Evolutionary conservation across 2,797 vertebrate genomes (phyloP).

Genomic region (Protonibea diacanthus): DNA sequence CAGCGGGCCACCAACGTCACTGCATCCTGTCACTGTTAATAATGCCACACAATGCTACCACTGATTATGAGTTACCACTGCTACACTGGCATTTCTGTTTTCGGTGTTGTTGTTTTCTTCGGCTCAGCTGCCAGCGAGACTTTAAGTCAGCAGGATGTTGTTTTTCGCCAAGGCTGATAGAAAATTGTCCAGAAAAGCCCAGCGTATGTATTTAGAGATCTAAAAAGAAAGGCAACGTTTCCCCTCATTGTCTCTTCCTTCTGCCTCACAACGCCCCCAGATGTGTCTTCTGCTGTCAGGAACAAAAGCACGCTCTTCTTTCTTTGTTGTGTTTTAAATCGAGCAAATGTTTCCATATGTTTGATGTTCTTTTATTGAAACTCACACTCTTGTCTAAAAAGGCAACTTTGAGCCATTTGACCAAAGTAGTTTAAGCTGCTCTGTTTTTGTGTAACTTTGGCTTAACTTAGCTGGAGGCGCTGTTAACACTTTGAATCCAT

Average conservation of each 20-base stretch:
- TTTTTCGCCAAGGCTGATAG: slow-evolving; percentile 54
- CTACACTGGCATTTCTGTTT: slow-evolving; percentile 37
- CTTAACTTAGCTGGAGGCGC: slow-evolving; percentile 1
- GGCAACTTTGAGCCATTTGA: slow-evolving; percentile 34
- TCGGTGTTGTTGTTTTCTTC: slow-evolving; percentile 24
- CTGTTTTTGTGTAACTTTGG: slow-evolving; percentile 35
- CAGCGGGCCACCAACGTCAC: slow-evolving; percentile 64
- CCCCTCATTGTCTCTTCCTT: slow-evolving; percentile 34
- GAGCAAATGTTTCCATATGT: slow-evolving; percentile 4
- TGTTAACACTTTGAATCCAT: slow-evolving; percentile 21
- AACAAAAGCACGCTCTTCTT: slow-evolving; percentile 35
- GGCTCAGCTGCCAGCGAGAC: slow-evolving; percentile 62
- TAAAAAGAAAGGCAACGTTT: slow-evolving; percentile 39
- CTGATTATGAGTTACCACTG: slow-evolving; percentile 66
- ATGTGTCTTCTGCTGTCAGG: slow-evolving; percentile 51
- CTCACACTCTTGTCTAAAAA: background rate
- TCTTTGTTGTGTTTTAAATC: slow-evolving; percentile 41
- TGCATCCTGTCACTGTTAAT: slow-evolving; percentile 77
- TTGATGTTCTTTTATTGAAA: slow-evolving; percentile 33
- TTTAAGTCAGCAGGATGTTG: slow-evolving; percentile 56
- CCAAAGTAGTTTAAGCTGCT: slow-evolving; percentile 31
- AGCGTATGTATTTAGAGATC: slow-evolving; percentile 44
- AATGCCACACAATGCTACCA: slow-evolving; percentile 57
- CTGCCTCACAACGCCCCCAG: slow-evolving; percentile 52
- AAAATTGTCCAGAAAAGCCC: slow-evolving; percentile 51